These are phyloP conservation scores for Ophion ventricosus DNA, from an alignment of 2,888 invertebrate species.

Conservation along the genomic window DNA sequence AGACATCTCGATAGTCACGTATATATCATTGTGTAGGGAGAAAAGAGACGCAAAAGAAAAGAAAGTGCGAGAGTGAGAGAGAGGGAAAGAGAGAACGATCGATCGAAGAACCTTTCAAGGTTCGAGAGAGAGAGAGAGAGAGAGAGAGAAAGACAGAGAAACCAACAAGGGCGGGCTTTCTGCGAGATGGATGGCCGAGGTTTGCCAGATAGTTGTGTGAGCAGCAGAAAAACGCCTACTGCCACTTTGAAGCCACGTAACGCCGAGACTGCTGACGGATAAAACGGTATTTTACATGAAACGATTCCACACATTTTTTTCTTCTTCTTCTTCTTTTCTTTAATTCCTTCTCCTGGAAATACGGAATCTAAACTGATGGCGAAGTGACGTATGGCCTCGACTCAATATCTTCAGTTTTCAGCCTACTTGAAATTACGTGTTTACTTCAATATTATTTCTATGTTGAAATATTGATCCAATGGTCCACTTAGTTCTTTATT, in stretches of 20 bases:
- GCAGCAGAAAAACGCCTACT: constrained; percentile 11
- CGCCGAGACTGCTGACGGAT: background rate
- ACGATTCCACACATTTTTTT: background rate
- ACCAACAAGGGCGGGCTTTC: constrained; percentile 34
- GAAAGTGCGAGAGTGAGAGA: background rate
- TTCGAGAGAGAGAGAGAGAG: constrained; percentile 6
- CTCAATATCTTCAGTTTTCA: no score
- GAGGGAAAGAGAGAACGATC: constrained; percentile 27
- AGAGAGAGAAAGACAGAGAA: background rate
- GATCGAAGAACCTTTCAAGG: constrained; percentile 39
- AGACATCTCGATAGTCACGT: background rate
- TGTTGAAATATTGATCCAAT: no score
- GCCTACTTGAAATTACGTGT: no score
- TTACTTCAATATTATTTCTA: no score
- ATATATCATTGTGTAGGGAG: constrained; percentile 19
- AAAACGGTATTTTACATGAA: constrained; percentile 9
- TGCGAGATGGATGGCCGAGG: constrained; percentile 37
- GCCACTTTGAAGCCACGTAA: constrained; percentile 15
- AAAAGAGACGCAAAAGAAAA: constrained; percentile 15
- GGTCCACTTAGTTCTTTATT: no score
- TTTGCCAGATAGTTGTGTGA: constrained; percentile 34
- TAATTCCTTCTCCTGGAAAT: background rate
- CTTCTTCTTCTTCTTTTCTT: no score
- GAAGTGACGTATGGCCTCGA: no score
- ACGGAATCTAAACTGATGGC: background rate